These are phyloP conservation scores for Galeopterus variegatus DNA, from an alignment of 2,113 vertebrate genomes.

Conservation along the genomic window DNA sequence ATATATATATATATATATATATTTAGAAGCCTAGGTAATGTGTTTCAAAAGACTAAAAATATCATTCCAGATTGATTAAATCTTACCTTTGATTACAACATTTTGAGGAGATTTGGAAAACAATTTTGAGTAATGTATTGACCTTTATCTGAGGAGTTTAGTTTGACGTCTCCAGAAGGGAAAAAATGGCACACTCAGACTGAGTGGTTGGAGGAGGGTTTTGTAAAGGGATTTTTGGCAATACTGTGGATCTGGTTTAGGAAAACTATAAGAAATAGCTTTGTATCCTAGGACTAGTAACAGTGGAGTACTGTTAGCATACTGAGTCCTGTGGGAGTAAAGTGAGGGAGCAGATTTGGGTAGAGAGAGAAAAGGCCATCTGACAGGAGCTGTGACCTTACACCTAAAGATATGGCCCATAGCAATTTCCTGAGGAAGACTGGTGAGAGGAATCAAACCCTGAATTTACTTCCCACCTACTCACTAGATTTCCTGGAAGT, in stretches of 20 bases:
- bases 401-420: neutral
- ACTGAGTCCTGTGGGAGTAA: neutral
- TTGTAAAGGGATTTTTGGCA: neutral
- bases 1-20: neutral
- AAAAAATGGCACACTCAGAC: neutral
- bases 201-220: neutral
- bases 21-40: neutral
- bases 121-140: neutral
- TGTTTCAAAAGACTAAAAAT: neutral
- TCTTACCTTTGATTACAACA: neutral
- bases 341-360: neutral
- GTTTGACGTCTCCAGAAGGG: neutral
- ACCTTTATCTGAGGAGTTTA: neutral
- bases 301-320: neutral
- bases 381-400: neutral
- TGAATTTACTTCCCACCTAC: neutral
- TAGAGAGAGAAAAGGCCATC: neutral
- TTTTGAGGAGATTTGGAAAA: neutral
- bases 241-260: neutral
- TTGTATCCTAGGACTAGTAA: neutral
- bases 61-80: neutral
- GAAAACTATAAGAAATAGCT: neutral
- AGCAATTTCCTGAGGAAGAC: neutral
- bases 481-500: neutral
- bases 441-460: neutral